Percentiles rank a stretch among this genome's conserved stretches.
phyloP scores from a whole-genome alignment of 2,888 invertebrate species.

The Nysson spinosus region DNA sequence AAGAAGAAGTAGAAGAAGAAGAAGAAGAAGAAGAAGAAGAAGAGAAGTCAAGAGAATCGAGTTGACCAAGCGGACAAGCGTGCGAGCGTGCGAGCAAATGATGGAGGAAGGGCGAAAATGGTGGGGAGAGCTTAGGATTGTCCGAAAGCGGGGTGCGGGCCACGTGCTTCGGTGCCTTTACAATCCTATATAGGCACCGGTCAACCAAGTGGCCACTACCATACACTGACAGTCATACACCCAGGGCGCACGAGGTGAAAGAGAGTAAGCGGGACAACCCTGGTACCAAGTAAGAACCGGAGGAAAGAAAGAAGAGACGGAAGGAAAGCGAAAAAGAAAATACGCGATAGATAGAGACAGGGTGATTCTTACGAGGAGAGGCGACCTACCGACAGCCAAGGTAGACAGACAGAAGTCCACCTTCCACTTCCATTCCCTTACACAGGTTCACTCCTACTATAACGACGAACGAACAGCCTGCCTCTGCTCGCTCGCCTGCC shows the following conservation, averaged over 20 bases:
- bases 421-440: conserved; percentile 69
- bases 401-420: conserved; percentile 63
- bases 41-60: conserved; percentile 9
- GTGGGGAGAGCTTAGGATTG: conserved; percentile 50
- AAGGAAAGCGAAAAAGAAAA: conserved; percentile 32
- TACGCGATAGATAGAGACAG: conserved; percentile 39
- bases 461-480: conserved; percentile 64
- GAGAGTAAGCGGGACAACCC: conserved; percentile 28
- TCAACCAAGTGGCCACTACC: conserved; percentile 59
- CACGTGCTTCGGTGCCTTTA: conserved; percentile 70
- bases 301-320: conserved; percentile 5
- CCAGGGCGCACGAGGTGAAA: conserved; percentile 45
- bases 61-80: conserved; percentile 5
- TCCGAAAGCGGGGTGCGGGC: conserved; percentile 68
- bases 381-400: conserved; percentile 55
- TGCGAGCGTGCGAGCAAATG: conserved; percentile 36
- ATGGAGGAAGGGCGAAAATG: conserved; percentile 50
- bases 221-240: conserved; percentile 58
- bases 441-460: conserved; percentile 72
- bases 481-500: conserved; percentile 58
- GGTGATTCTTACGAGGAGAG: conserved; percentile 45
- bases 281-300: conserved; percentile 25
- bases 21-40: conserved; percentile 13
- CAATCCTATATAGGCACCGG: conserved; percentile 67
- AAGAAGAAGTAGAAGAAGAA: neutral